Evolutionary conservation across 1,140 invertebrate genomes (phyloP).

Genomic region (Drosophila bifasciata): DNA sequence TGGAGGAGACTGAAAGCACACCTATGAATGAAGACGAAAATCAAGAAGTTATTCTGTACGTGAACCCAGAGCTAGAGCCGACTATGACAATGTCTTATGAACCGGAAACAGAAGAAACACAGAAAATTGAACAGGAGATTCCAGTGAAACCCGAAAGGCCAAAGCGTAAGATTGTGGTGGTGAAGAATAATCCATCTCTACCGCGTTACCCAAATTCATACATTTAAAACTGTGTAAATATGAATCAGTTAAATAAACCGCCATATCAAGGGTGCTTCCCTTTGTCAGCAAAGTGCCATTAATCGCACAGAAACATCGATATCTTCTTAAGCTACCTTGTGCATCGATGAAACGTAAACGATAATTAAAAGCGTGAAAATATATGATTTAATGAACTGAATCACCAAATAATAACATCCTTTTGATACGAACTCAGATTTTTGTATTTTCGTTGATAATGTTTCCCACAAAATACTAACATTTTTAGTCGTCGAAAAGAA

Average conservation of each 20-base stretch:
- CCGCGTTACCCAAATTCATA: slow-evolving; percentile 51
- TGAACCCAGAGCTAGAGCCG: not conserved
- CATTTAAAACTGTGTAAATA: slow-evolving; percentile 17
- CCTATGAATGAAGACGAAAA: slow-evolving; percentile 8
- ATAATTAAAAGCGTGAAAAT: too few relatives aligned
- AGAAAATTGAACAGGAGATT: slow-evolving; percentile 5
- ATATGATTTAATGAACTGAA: too few relatives aligned
- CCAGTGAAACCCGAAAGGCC: slow-evolving; percentile 23
- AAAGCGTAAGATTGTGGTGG: slow-evolving; percentile 59
- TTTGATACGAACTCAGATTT: too few relatives aligned
- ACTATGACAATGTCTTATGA: not conserved
- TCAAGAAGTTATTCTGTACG: slow-evolving; percentile 34
- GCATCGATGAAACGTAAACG: too few relatives aligned
- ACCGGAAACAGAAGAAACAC: not conserved
- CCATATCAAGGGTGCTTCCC: not conserved
- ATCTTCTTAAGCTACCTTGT: too few relatives aligned
- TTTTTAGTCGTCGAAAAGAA: too few relatives aligned
- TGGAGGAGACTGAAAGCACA: slow-evolving; percentile 7
- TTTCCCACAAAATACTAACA: too few relatives aligned
- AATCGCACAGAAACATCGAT: not conserved
- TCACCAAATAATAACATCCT: too few relatives aligned
- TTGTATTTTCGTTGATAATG: too few relatives aligned
- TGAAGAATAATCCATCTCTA: slow-evolving; percentile 52
- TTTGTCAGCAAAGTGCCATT: not conserved
- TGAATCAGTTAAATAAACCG: slow-evolving; percentile 20